These are phyloP conservation scores for Cephus runcator DNA, from an alignment of 2,888 invertebrate species.

Conservation along the genomic window DNA sequence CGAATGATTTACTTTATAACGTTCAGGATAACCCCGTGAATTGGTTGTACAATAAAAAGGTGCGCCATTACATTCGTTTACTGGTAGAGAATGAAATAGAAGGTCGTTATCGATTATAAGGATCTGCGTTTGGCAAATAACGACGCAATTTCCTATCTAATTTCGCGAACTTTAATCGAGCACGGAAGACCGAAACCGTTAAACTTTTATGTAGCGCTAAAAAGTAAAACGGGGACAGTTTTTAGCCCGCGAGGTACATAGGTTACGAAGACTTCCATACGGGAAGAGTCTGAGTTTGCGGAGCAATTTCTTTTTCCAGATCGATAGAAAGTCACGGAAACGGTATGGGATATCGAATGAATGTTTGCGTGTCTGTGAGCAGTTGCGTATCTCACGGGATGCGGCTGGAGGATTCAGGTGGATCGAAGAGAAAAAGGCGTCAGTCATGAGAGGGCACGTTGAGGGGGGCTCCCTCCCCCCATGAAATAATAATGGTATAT, in stretches of 20 bases:
- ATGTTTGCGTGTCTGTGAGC: slow-evolving; percentile 22
- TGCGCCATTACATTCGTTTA: not conserved
- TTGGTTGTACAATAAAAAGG: not conserved
- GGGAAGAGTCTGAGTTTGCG: not conserved
- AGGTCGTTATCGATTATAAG: not conserved
- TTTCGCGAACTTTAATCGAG: not conserved
- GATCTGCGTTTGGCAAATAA: not conserved
- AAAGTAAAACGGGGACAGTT: not conserved
- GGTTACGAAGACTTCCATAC: not conserved
- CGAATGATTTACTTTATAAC: not conserved
- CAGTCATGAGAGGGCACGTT: slow-evolving; percentile 51
- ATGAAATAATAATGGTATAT: slow-evolving; percentile 60
- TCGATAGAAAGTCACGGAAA: slow-evolving; percentile 12
- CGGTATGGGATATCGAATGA: slow-evolving; percentile 21
- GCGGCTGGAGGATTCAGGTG: slow-evolving; percentile 20
- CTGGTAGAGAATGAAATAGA: not conserved
- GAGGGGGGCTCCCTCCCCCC: slow-evolving; percentile 41
- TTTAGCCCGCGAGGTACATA: not conserved
- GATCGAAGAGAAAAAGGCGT: slow-evolving; percentile 46
- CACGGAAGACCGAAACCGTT: not conserved
- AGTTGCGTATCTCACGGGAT: not conserved
- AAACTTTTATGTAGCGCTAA: not conserved
- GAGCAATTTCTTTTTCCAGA: slow-evolving; percentile 1
- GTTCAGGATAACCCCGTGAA: not conserved
- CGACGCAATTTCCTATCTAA: not conserved